Evolutionary conservation across 2,113 vertebrate species (phyloP).

Genomic region (Zosterops borbonicus): DNA sequence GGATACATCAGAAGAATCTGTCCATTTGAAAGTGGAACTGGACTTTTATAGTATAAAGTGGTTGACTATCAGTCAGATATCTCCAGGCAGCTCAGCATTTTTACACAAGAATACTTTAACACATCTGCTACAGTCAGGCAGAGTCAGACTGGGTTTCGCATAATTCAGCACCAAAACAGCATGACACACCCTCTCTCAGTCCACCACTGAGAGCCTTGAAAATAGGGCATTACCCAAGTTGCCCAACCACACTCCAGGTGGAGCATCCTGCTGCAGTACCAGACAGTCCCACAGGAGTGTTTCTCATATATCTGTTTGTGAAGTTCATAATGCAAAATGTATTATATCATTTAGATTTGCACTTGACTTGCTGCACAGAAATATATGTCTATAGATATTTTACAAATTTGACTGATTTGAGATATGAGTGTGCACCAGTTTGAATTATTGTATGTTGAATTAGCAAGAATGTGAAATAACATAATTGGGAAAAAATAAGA

Average conservation of each 20-base stretch:
- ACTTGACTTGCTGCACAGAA: background rate
- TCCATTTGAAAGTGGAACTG: background rate
- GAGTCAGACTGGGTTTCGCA: background rate
- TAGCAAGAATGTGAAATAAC: background rate
- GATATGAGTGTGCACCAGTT: background rate
- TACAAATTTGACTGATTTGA: background rate
- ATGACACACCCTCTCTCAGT: background rate
- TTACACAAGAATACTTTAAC: background rate
- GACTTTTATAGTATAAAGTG: background rate
- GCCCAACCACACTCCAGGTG: fast-evolving
- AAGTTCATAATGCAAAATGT: background rate
- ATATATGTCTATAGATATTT: background rate
- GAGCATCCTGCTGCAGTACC: background rate
- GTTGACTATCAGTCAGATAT: background rate
- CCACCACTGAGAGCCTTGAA: background rate
- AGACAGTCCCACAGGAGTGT: background rate
- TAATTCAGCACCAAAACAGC: background rate
- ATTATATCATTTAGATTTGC: background rate
- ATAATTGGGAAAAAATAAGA: background rate
- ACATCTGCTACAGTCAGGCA: background rate
- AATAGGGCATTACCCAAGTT: background rate
- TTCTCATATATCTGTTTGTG: background rate
- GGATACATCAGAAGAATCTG: background rate
- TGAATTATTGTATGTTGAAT: background rate
- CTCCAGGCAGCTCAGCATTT: background rate